Evolutionary conservation across 1,140 invertebrate genomes (phyloP).

Genomic region (Paramacrobiotus metropolitanus): DNA sequence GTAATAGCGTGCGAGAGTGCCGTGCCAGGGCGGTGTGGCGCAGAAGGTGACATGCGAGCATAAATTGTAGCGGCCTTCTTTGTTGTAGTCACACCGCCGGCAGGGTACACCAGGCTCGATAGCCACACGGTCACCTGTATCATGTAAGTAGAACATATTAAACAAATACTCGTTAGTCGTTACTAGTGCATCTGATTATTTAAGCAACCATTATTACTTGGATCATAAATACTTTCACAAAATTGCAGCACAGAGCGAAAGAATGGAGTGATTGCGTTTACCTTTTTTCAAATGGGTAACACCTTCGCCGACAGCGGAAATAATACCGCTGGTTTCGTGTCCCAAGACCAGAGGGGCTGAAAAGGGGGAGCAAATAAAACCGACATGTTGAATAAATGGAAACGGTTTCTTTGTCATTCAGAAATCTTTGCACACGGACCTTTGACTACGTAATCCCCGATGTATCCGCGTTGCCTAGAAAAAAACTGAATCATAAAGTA

Average conservation of each 20-base stretch:
- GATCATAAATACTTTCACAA: too few species aligned
- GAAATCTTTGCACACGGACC: too few species aligned
- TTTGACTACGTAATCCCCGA: constrained; percentile 53
- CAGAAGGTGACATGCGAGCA: constrained; percentile 63
- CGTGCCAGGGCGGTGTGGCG: constrained; percentile 67
- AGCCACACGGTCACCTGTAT: constrained; percentile 59
- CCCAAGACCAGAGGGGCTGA: constrained; percentile 62
- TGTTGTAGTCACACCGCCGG: constrained; percentile 54
- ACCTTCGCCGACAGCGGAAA: constrained; percentile 40
- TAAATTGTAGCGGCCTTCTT: constrained; percentile 67
- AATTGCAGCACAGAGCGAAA: too few species aligned
- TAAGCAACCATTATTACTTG: too few species aligned
- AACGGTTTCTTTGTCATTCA: too few species aligned
- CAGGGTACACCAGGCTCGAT: constrained; percentile 80
- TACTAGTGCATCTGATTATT: too few species aligned
- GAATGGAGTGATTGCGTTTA: too few species aligned
- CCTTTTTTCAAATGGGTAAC: constrained; percentile 44
- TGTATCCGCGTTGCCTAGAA: constrained; percentile 33
- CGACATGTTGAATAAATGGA: too few species aligned
- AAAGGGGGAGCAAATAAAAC: not conserved
- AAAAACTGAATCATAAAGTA: too few species aligned
- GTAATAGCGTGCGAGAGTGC: constrained; percentile 21
- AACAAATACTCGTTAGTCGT: too few species aligned
- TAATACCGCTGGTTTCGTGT: constrained; percentile 57
- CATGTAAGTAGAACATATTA: constrained; percentile 6